A percentile compares a stretch with the other conserved stretches of the same genome.
Evolutionary conservation across 2,113 vertebrate species (phyloP).

Genomic region (Psilopogon haemacephalus): DNA sequence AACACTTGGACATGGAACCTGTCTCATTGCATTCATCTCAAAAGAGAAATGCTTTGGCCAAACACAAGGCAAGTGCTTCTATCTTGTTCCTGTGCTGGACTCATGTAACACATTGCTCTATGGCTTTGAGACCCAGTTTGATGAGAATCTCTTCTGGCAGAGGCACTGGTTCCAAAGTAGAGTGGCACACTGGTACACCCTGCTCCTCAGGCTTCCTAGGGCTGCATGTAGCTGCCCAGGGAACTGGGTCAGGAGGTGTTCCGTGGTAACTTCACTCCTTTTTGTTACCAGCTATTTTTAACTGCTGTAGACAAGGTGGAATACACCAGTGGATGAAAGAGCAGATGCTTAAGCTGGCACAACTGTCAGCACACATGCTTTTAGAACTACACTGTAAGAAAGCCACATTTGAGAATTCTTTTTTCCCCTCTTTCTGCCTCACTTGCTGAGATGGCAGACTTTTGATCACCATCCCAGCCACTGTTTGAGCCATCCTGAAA

Average conservation of each 20-base stretch:
- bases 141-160: not conserved
- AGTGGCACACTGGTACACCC: not conserved
- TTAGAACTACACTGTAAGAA: not conserved
- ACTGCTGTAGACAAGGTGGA: not conserved
- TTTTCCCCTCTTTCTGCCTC: not conserved
- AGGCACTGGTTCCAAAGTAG: not conserved
- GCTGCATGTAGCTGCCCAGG: accelerated
- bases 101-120: not conserved
- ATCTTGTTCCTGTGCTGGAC: not conserved
- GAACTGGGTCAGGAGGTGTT: not conserved
- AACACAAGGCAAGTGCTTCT: not conserved
- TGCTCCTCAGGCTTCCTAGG: accelerated
- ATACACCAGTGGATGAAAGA: not conserved
- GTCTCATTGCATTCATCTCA: not conserved
- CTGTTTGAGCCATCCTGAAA: not conserved
- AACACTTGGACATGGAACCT: not conserved
- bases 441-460: not conserved
- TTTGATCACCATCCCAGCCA: not conserved
- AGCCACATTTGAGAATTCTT: not conserved
- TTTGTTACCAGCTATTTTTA: not conserved
- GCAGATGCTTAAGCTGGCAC: not conserved
- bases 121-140: not conserved
- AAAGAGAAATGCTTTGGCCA: not conserved
- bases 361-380: not conserved
- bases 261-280: not conserved